Base-by-base conservation (phyloP, 2,888 invertebrate species). In the Sarcophaga variegata region DNA sequence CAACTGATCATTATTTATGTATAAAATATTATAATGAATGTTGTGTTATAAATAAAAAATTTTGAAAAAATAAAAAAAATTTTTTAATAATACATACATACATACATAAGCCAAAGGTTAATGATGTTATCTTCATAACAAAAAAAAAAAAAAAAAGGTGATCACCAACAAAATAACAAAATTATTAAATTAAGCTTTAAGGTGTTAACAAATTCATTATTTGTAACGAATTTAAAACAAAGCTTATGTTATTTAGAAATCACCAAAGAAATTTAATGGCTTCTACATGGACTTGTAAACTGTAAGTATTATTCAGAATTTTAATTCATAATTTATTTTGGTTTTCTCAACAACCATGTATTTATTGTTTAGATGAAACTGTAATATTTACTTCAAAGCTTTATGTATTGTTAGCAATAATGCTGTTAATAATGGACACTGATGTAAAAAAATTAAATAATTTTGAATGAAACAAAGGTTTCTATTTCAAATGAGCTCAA, bases 201-300 rank as follows among this genome's bases (percentile, higher is more conserved):
- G 45, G 47, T 82, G 66, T 59, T 77, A 82, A 64, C 63, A 70
- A 70, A 82, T 63, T 63, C n/a, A 72, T 80, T 72, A 22, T 45
- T 59, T 64, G 64, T 71, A 80, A 80, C 72, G 27, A 66, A 64
- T 59, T 45, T 12, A 20, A 64, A 71, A 70, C 25, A 49, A 22
- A 22, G 17, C 64, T 72, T 10, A 20, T 10, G 1, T 12, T 71
- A 10, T 69, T 69, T 20, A 14, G 54, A 4, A 12, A 54, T 54
- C 14, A 4, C 12, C 54, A 14, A 54, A 17, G 17, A 54, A 14
- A 14, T 10, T 10, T 37, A 37, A 37, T 17, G 17, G 17, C 54
- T 54, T 54, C 17, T 14, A 4, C 0, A 4, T 14, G 4, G 5
- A 17, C 54, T 17, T 17, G 3, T 54, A 4, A 74, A 62, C 8